phyloP scores from a whole-genome alignment of 2,888 invertebrate species.

The Neoaliturus tenellus region DNA sequence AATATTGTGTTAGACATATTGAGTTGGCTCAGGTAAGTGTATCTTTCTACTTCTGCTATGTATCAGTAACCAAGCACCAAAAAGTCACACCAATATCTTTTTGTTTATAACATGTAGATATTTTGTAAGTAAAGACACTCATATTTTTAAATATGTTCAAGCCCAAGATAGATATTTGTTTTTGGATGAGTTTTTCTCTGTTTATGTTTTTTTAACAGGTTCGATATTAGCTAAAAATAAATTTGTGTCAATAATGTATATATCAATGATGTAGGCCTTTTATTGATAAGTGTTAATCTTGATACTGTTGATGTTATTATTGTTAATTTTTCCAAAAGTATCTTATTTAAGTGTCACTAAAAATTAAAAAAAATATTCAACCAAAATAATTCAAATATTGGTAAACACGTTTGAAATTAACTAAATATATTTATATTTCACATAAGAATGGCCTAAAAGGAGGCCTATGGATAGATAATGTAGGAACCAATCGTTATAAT shows the following conservation, averaged over 20 bases:
- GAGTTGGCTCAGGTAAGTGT: too few species aligned
- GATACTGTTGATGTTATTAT: conserved; percentile 10
- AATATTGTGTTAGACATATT: too few species aligned
- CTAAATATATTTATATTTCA: too few species aligned
- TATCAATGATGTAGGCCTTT: conserved; percentile 9
- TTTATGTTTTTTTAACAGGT: conserved; percentile 18
- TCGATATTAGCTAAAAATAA: neutral
- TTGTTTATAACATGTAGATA: conserved; percentile 10
- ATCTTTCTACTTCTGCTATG: neutral
- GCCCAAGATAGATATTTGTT: neutral
- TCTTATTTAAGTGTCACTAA: too few species aligned
- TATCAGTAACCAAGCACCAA: conserved; percentile 20
- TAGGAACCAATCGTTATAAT: conserved; percentile 5
- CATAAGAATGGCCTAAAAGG: neutral
- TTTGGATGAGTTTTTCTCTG: neutral
- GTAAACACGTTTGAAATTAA: too few species aligned
- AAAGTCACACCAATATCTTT: conserved; percentile 20
- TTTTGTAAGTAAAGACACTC: conserved; percentile 14
- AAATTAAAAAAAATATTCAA: too few species aligned
- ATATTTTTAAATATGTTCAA: neutral
- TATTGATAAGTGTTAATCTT: conserved; percentile 7
- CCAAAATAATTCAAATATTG: too few species aligned
- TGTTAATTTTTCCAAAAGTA: neutral
- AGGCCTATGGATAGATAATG: too few species aligned
- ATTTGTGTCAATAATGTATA: conserved; percentile 3